These are phyloP conservation scores for Phoxinus dragarum DNA, from an alignment of 2,797 vertebrate species.

Conservation along the genomic window DNA sequence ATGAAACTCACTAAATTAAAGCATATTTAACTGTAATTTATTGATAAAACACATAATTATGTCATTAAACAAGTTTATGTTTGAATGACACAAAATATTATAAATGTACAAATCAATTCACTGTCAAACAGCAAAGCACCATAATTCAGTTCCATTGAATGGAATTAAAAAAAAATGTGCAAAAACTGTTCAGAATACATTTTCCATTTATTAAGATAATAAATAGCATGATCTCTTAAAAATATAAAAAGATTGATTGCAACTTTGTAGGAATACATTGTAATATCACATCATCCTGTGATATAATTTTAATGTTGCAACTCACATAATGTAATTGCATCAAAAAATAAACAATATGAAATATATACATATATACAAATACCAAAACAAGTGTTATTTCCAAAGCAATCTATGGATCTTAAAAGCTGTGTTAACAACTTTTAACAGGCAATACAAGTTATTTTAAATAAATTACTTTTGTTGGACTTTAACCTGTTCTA, in stretches of 20 bases:
- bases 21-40: not conserved
- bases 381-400: conserved; percentile 2
- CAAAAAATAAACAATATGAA: conserved; percentile 22
- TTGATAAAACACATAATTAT: not conserved
- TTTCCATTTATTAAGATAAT: conserved; percentile 17
- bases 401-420: not conserved
- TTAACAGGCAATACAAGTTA: not conserved
- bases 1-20: not conserved
- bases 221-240: conserved; percentile 31
- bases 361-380: conserved; percentile 30
- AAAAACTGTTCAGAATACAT: not conserved
- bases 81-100: not conserved
- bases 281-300: not conserved
- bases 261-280: not conserved
- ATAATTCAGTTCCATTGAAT: not conserved
- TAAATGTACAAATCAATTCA: not conserved
- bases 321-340: not conserved
- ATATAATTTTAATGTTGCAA: conserved; percentile 2
- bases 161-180: not conserved
- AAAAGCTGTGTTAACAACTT: not conserved
- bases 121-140: not conserved
- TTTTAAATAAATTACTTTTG: not conserved
- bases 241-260: conserved; percentile 16
- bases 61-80: not conserved
- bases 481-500: not conserved